Evolutionary conservation across 2,888 invertebrate genomes (phyloP), one percentile per base, ranked within the genome.

Genomic region (Eupithecia subfuscata): DNA sequence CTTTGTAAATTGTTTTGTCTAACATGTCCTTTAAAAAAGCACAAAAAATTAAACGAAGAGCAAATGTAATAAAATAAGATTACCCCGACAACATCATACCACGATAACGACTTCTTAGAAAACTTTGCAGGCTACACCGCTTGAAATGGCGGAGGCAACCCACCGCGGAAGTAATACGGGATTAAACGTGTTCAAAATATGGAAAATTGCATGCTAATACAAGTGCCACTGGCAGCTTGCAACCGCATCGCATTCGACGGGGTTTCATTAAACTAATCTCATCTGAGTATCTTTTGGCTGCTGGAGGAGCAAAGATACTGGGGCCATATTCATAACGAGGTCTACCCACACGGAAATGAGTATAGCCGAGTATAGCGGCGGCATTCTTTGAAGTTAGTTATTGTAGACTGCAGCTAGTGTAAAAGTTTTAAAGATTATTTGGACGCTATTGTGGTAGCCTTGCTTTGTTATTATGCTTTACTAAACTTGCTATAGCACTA

Each of bases 181-280:
- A 85, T 85, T 84, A 86, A 87, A 88, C 87, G 85, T 88, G 88
- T 87, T 88, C 88, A 86, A 89, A 86, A 87, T 87, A 89, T 88
- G 89, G 90, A 91, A 91, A 92, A 91, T 91, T 89, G 90, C 88
- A 91, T 91, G 86, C 87, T 91, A 90, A 91, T 91, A 85, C 86
- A 84, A 84, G 85, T 91, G 91, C 87, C 91, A 88, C 81, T 82
- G 89, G 87, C 80, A 84, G 82, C 80, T 82, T 82, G 80, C 81
- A 79, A 75, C 78, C 73, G 74, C 79, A 75, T 75, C 75, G 79
- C 82, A 84, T 85, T 85, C 85, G 84, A 84, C 80, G 84, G 80
- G 82, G 79, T 89, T 89, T 86, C 86, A 88, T 89, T 88, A 80
- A 81, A 84, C 87, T 89, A 87, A 91, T 90, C 90, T 90, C 79